Evolutionary conservation across 2,888 invertebrate species (phyloP).

Genomic region (Apodemia zela): DNA sequence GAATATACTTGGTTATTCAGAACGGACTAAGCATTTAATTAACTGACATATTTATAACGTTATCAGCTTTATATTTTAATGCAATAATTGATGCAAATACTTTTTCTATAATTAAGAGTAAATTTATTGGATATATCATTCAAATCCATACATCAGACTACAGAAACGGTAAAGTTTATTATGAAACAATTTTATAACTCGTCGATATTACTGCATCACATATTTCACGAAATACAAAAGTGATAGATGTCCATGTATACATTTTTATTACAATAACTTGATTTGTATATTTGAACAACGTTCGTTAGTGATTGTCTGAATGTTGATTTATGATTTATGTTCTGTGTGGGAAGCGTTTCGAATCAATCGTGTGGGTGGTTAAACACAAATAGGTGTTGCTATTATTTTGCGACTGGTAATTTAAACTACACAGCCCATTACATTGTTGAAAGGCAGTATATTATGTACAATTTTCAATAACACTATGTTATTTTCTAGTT

Average conservation of each 20-base stretch:
- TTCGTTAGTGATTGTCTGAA: slow-evolving; percentile 66
- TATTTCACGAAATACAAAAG: background rate
- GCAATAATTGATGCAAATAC: too few species aligned
- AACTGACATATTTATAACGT: too few species aligned
- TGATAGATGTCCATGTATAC: slow-evolving; percentile 32
- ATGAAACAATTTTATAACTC: background rate
- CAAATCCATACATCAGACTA: slow-evolving; percentile 25
- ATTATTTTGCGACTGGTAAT: slow-evolving; percentile 35
- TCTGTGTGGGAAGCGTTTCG: slow-evolving; percentile 51
- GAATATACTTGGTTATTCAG: too few species aligned
- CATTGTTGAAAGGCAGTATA: slow-evolving; percentile 3
- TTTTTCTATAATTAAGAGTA: too few species aligned
- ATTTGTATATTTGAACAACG: slow-evolving; percentile 61
- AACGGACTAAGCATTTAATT: too few species aligned
- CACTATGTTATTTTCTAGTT: slow-evolving; percentile 16
- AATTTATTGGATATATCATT: background rate
- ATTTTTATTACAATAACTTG: slow-evolving; percentile 62
- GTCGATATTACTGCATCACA: background rate
- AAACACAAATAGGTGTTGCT: slow-evolving; percentile 36
- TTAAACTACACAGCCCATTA: slow-evolving; percentile 31
- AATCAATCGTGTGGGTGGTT: slow-evolving; percentile 51
- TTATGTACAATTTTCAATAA: slow-evolving; percentile 8
- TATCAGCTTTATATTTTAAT: too few species aligned
- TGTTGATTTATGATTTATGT: slow-evolving; percentile 59
- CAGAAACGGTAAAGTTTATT: slow-evolving; percentile 31